phyloP scores from a whole-genome alignment of 2,888 invertebrate species.

The Tryphoninae sp. region DNA sequence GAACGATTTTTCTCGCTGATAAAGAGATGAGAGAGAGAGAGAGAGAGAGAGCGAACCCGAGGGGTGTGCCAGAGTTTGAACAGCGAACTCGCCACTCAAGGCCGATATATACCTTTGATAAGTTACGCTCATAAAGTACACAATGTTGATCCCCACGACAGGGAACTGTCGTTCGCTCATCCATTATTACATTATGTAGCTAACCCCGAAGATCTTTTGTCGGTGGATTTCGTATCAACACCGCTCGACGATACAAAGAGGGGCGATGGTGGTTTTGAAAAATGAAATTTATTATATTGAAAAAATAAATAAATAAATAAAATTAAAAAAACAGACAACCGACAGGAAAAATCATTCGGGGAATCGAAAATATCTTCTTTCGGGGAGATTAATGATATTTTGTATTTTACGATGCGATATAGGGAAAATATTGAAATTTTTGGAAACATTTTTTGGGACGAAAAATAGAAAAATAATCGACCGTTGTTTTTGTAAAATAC shows the following conservation, averaged over 20 bases:
- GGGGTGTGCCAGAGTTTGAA: constrained; percentile 52
- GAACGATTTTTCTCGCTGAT: neutral
- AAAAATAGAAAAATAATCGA: too few species aligned
- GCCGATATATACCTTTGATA: constrained; percentile 31
- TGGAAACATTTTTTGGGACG: too few species aligned
- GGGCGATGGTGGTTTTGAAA: too few species aligned
- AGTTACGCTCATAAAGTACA: constrained; percentile 25
- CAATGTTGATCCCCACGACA: constrained; percentile 16
- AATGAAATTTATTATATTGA: too few species aligned
- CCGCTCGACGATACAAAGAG: neutral
- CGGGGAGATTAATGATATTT: too few species aligned
- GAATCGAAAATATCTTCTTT: too few species aligned
- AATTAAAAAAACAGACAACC: too few species aligned
- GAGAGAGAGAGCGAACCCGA: constrained; percentile 6
- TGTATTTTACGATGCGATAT: too few species aligned
- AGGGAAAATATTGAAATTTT: too few species aligned
- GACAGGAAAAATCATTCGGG: too few species aligned
- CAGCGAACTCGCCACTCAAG: constrained; percentile 15
- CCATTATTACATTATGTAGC: constrained; percentile 14
- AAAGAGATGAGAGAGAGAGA: neutral
- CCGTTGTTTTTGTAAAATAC: too few species aligned
- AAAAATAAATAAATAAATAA: too few species aligned
- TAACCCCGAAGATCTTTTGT: neutral
- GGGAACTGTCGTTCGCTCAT: constrained; percentile 31
- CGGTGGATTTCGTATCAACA: neutral